Base-by-base conservation (phyloP, 2,113 vertebrate species). In the Suricata suricatta region DNA sequence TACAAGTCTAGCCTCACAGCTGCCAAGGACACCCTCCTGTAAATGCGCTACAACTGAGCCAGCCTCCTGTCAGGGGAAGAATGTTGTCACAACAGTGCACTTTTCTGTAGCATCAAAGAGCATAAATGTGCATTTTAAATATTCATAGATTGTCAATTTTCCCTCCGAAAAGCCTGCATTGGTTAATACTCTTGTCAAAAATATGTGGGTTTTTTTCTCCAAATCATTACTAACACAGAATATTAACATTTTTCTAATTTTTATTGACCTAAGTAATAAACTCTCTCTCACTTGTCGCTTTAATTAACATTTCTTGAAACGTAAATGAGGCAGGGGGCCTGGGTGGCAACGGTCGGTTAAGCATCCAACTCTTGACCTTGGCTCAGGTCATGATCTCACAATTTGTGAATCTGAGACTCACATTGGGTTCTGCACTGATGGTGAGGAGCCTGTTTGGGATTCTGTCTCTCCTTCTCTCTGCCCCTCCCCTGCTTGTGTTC, bases 221-320 rank as follows among this genome's bases (percentile, higher is more conserved):
- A 82, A 85, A n/a, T 41, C 27, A 7, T 83, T 64, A 88, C 52
- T 79, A 85, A 83, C 23, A 92, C n/a, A 80, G 82, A 95, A 85
- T n/a, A 84, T 14, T 81, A 93, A 80, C 6, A 23, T 50, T 52
- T 11, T 63, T 86, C 50, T 35, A 1, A 86, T 60, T 54, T 79
- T 82, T 50, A 93, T 4, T 44, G 35, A 77, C 9, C 19, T 47
- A 85, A 88, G 33, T 64, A 76, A 88, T 72, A 60, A 82, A 57
- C 60, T 74, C 19, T 38, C 85, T 69, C 16, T 88, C 50, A 93
- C 15, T 66, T 63, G 19, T n/a, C 76, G 50, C 44, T 82, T 88
- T 92, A 87, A 74, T 72, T 54, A 66, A 81, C 21, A 52, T 57
- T 89, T 91, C 38, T 91, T 89, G 72, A 86, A 81, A 63, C 12